Evolutionary conservation across 2,888 invertebrate genomes (phyloP).

Genomic region (Dysmachus trigonus): DNA sequence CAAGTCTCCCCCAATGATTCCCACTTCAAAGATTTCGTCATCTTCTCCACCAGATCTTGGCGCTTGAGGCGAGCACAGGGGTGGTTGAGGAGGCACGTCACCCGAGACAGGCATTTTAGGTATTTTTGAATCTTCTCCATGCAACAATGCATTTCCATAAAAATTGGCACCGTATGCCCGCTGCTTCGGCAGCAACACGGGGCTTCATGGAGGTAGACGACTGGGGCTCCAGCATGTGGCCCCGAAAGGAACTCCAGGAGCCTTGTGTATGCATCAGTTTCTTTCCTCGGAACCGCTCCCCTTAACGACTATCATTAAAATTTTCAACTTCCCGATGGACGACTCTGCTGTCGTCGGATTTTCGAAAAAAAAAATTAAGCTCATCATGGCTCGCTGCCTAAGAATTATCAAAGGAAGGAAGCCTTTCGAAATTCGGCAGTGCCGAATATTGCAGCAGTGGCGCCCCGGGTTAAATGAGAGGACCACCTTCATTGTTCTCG

Average conservation of each 20-base stretch:
- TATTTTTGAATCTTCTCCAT: neutral
- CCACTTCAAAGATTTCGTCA: neutral
- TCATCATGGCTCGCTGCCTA: constrained; percentile 3
- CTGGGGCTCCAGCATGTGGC: neutral
- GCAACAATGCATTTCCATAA: constrained; percentile 3
- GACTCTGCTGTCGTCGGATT: neutral
- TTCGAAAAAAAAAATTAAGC: neutral
- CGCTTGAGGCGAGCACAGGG: neutral
- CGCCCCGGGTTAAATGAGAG: neutral
- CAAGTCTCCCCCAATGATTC: neutral
- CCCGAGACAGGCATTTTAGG: neutral
- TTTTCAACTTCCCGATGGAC: constrained; percentile 5
- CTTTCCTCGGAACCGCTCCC: neutral
- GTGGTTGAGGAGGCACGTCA: neutral
- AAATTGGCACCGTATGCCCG: neutral
- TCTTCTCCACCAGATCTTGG: neutral
- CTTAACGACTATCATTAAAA: neutral
- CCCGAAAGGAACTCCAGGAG: neutral
- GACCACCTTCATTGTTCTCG: neutral
- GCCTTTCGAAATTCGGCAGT: constrained; percentile 2
- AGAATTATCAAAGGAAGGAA: neutral
- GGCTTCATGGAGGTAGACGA: neutral
- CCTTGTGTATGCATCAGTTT: neutral
- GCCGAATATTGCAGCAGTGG: neutral
- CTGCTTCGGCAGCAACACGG: neutral